Base-by-base conservation (phyloP, 2,888 invertebrate species). In the Carabus problematicus region DNA sequence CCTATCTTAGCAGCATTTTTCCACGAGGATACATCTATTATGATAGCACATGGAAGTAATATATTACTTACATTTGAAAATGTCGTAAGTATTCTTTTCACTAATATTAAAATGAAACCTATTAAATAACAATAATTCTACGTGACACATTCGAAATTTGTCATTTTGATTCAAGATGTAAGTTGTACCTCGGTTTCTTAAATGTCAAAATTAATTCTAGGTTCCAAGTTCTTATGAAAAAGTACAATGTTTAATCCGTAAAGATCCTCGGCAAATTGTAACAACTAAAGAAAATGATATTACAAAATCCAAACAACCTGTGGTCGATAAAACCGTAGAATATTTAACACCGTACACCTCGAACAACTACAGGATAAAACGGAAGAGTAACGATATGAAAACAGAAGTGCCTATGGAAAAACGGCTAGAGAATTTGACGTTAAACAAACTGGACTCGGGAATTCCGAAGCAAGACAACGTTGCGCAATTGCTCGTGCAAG, bases 371-470 rank as follows among this genome's bases (percentile, higher is more conserved):
- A 60, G 54, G 45, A 67, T 40, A 63, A 71, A 71, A 64, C 29
- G 66, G 59, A 72, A 73, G 58, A 71, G 19, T 14, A 60, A 43
- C 16, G 47, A 66, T 11, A 54, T 68, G 9, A 69, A 55, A 1
- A 67, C 85, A 42, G 90, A 93, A 80, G 87, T 93, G 9, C 92
- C 94, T 0, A 90, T 96, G 87, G 94, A 95, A 79, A 88, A 90
- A 8, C 84, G 95, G 40, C 80, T 96, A 18, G 91, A 93, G 73
- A 94, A 94, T 80, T 83, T 96, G 19, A 88, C 91, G 16, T 79
- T 95, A 18, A 88, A 89, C 73, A 83, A 86, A 54, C 76, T 81
- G 3, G 84, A 85, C 7, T 83, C 85, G 55, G 84, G 84, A 72
- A 82, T 83, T n/a, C 84, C 87, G 1, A 84, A 84, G 71, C 84